A percentile compares a stretch with the other conserved stretches of the same genome.
phyloP scores from a whole-genome alignment of 2,113 vertebrate species.

The Leiothrix lutea region DNA sequence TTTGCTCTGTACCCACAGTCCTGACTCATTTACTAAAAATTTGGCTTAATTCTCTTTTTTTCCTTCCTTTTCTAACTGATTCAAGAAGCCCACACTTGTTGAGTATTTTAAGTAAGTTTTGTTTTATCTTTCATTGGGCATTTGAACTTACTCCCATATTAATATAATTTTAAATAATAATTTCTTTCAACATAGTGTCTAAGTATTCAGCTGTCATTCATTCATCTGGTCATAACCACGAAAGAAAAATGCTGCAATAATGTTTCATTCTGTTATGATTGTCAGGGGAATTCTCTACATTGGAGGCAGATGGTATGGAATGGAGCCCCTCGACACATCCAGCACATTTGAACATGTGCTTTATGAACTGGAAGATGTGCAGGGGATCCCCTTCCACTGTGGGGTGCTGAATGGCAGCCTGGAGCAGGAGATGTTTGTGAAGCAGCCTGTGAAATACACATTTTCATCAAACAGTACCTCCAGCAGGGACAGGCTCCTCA shows the following conservation, averaged over 20 bases:
- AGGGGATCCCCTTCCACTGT: constrained; percentile 33
- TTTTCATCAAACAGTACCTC: constrained; percentile 30
- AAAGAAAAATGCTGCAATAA: not conserved
- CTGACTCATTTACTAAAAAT: not conserved
- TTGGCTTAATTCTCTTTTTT: not conserved
- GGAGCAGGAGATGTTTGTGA: not conserved
- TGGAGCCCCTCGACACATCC: constrained; percentile 61
- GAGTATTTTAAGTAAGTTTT: not conserved
- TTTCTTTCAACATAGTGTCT: not conserved
- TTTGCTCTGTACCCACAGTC: not conserved
- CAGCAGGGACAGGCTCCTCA: not conserved
- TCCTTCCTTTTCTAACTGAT: not conserved
- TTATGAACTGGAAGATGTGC: constrained; percentile 35
- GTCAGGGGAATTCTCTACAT: constrained; percentile 65
- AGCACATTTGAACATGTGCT: constrained; percentile 59
- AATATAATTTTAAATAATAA: not conserved
- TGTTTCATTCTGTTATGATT: not conserved
- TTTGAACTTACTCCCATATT: not conserved
- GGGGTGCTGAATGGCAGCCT: constrained; percentile 37
- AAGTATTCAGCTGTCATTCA: not conserved
- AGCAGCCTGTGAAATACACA: not conserved
- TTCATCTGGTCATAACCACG: not conserved
- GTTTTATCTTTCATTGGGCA: not conserved
- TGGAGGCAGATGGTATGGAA: constrained; percentile 42
- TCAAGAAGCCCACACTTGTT: not conserved